phyloP scores from a whole-genome alignment of 2,888 invertebrate genomes.

The Mystacides longicornis region DNA sequence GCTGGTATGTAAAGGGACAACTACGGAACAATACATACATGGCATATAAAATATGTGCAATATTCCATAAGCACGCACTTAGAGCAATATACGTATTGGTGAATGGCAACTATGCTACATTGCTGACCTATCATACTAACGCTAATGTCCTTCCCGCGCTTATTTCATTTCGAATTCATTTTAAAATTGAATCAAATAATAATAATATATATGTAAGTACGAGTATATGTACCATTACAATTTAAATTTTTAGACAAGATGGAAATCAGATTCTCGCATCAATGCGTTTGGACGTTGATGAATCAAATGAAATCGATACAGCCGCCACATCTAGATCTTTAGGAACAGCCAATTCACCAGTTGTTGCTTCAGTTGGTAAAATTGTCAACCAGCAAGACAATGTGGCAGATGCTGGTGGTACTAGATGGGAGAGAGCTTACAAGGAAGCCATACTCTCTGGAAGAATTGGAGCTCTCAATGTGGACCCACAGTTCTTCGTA shows the following conservation, averaged over 20 bases:
- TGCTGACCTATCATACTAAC: no score
- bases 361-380: conserved; percentile 27
- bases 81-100: no score
- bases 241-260: conserved; percentile 38
- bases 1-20: no score
- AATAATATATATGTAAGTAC: no score
- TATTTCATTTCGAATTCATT: no score
- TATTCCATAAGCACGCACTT: no score
- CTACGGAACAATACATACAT: no score
- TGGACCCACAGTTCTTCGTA: conserved; percentile 74
- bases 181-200: no score
- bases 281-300: conserved; percentile 68
- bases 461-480: conserved; percentile 67
- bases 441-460: conserved; percentile 65
- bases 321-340: conserved; percentile 41
- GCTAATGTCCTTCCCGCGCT: no score
- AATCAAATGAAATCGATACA: conserved; percentile 54
- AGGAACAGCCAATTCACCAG: conserved; percentile 23
- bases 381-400: conserved; percentile 31
- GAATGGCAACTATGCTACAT: no score
- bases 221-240: no score
- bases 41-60: no score
- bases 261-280: conserved; percentile 66
- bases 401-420: background rate
- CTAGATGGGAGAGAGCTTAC: conserved; percentile 51